Percentiles rank a stretch among this genome's conserved stretches.
Evolutionary conservation across 2,113 vertebrate species (phyloP).

Genomic region (Empidonax traillii): DNA sequence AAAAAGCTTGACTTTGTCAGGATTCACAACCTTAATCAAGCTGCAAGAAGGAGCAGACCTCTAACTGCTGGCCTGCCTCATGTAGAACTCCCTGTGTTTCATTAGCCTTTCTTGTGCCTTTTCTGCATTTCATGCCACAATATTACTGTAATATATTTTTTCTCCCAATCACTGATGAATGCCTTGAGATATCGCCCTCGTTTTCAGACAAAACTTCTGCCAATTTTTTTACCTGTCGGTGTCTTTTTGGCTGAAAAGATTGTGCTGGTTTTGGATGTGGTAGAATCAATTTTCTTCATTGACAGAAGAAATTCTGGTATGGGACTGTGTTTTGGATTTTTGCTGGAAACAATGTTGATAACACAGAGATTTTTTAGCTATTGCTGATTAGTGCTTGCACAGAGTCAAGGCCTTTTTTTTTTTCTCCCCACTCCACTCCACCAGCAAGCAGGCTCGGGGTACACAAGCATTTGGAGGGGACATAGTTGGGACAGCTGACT

Average conservation of each 20-base stretch:
- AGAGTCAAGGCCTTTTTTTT: not conserved
- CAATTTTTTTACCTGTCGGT: not conserved
- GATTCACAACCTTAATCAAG: not conserved
- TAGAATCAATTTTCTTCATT: not conserved
- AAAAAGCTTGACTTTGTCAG: not conserved
- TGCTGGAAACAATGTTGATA: not conserved
- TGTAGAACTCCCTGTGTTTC: not conserved
- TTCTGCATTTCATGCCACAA: not conserved
- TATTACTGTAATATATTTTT: not conserved
- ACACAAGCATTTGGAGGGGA: not conserved
- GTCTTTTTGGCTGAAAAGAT: not conserved
- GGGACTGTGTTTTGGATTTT: not conserved
- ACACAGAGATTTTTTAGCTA: not conserved
- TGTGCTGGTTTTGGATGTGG: not conserved
- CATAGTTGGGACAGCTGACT: not conserved
- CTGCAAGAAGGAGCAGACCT: not conserved
- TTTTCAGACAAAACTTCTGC: not conserved
- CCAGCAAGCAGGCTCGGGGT: not conserved
- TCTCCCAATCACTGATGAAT: not conserved
- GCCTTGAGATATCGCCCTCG: not conserved
- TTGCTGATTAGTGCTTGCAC: not conserved
- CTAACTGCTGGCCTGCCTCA: not conserved
- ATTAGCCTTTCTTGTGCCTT: not conserved
- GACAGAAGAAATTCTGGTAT: not conserved
- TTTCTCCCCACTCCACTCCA: not conserved